Evolutionary conservation across 2,113 vertebrate genomes (phyloP).

Genomic region (Takifugu bimaculatus): DNA sequence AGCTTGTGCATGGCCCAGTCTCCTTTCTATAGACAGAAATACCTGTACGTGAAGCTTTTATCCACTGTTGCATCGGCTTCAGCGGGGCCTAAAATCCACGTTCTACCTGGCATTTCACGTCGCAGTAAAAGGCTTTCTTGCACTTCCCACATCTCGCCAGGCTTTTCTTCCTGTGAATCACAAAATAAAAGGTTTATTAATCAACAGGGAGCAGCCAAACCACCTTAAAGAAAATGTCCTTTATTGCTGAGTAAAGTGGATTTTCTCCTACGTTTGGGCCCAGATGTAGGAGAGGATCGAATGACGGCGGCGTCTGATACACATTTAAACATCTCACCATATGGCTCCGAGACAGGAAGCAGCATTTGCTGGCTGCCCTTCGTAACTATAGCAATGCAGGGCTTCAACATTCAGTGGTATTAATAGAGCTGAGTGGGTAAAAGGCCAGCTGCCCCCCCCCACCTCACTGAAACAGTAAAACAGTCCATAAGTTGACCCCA

Average conservation of each 20-base stretch:
- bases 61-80: not conserved
- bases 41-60: not conserved
- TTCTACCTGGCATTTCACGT: slow-evolving; percentile 90
- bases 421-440: slow-evolving; percentile 63
- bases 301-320: not conserved
- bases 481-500: not conserved
- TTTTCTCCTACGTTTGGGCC: too few relatives aligned
- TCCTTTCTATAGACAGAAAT: slow-evolving; percentile 73
- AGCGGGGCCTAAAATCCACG: not conserved
- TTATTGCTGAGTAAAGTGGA: not conserved
- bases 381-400: slow-evolving; percentile 43
- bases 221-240: not conserved
- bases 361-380: slow-evolving; percentile 39
- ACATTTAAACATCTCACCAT: slow-evolving; percentile 11
- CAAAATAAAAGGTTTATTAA: slow-evolving; percentile 1
- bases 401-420: slow-evolving; percentile 60
- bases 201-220: not conserved
- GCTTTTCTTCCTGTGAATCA: slow-evolving; percentile 83
- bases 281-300: too few relatives aligned
- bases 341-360: slow-evolving; percentile 15
- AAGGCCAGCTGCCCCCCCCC: slow-evolving; percentile 46
- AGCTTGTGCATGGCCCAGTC: slow-evolving; percentile 97
- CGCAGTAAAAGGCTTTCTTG: slow-evolving; percentile 95
- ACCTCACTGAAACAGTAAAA: slow-evolving; percentile 27
- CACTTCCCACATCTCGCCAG: slow-evolving; percentile 95